Evolutionary conservation across 2,888 invertebrate genomes (phyloP).

Genomic region (Tineola bisselliella): DNA sequence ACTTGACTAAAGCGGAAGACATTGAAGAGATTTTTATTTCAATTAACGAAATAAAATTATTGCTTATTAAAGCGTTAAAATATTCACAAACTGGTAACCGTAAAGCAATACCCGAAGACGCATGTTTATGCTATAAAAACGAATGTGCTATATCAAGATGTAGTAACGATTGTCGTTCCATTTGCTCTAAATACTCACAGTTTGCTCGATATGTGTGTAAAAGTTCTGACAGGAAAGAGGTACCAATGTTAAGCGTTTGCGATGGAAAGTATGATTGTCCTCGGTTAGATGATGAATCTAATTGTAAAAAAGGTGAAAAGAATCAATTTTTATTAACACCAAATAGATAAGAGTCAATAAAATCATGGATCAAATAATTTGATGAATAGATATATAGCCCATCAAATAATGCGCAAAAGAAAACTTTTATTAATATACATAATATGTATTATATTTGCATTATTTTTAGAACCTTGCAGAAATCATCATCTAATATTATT

Average conservation of each 20-base stretch:
- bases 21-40: conserved; percentile 30
- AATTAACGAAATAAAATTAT: conserved; percentile 31
- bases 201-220: conserved; percentile 36
- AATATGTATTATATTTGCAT: background rate
- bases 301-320: conserved; percentile 35
- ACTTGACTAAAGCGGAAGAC: conserved; percentile 20
- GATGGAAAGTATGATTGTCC: conserved; percentile 38
- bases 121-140: conserved; percentile 34
- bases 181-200: conserved; percentile 32
- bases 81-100: conserved; percentile 38
- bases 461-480: conserved; percentile 32
- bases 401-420: too few relatives aligned
- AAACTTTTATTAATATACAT: too few relatives aligned
- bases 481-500: conserved; percentile 35
- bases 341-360: too few relatives aligned
- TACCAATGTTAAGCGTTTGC: conserved; percentile 35
- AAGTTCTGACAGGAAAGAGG: conserved; percentile 18
- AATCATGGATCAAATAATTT: too few relatives aligned
- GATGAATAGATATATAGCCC: too few relatives aligned
- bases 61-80: conserved; percentile 38
- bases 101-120: conserved; percentile 26
- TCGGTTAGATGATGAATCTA: conserved; percentile 37
- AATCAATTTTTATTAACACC: background rate
- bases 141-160: conserved; percentile 34
- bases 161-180: conserved; percentile 29